These are phyloP conservation scores for Trichomalopsis sarcophagae DNA, from an alignment of 1,140 invertebrate species.

Conservation along the genomic window DNA sequence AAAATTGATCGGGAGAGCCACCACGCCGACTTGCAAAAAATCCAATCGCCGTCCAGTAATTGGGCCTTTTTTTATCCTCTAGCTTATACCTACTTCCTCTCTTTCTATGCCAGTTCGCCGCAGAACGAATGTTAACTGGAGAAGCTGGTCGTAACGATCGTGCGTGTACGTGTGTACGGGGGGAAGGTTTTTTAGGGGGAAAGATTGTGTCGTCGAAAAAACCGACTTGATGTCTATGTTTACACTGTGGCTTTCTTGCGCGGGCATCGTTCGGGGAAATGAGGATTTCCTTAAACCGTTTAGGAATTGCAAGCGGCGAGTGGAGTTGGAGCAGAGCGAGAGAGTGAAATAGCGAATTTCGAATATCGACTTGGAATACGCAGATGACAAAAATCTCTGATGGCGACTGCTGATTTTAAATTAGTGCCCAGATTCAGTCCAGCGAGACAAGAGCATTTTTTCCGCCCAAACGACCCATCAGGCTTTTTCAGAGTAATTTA, in stretches of 20 bases:
- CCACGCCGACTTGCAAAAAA: slow-evolving; percentile 8
- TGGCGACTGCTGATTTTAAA: too few species aligned
- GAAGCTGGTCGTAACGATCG: not conserved
- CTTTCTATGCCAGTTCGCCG: not conserved
- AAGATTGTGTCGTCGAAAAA: not conserved
- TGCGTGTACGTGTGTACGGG: not conserved
- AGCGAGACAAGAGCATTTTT: not conserved
- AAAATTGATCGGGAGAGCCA: slow-evolving; percentile 61
- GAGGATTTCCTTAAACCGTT: slow-evolving; percentile 3
- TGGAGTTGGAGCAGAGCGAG: not conserved
- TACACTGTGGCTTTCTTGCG: not conserved
- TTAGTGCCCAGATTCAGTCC: too few species aligned
- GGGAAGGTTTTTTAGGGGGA: not conserved
- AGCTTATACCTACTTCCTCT: slow-evolving; percentile 10
- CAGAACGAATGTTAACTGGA: slow-evolving; percentile 24
- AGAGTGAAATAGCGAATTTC: not conserved
- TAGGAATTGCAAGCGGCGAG: not conserved
- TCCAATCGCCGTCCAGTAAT: slow-evolving; percentile 29
- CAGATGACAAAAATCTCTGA: too few species aligned
- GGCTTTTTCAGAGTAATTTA: not conserved
- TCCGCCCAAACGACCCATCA: too few species aligned
- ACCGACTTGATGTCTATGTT: not conserved
- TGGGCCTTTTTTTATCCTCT: slow-evolving; percentile 16
- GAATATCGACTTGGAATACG: too few species aligned
- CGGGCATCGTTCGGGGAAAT: not conserved